Conservation (phyloP, 2,888 invertebrate genomes). For the Oligia latruncula region DNA sequence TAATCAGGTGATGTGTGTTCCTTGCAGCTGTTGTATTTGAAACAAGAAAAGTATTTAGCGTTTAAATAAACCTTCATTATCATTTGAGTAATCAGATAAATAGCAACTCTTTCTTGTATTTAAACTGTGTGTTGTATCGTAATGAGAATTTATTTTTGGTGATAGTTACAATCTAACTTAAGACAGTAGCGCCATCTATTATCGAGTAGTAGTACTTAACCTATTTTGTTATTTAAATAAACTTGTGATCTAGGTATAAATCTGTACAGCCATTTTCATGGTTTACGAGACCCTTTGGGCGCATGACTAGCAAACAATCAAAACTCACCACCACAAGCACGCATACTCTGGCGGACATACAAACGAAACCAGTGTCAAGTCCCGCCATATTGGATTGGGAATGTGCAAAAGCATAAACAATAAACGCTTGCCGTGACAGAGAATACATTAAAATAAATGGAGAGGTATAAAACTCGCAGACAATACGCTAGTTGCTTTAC, state of each 20-base stretch:
- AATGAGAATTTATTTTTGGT: background rate
- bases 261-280: background rate
- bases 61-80: slow-evolving; percentile 19
- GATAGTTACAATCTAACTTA: background rate
- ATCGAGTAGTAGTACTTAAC: slow-evolving; percentile 60
- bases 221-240: background rate
- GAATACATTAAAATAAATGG: slow-evolving; percentile 74
- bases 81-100: slow-evolving; percentile 11
- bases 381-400: slow-evolving; percentile 71
- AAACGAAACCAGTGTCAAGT: slow-evolving; percentile 33
- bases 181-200: slow-evolving; percentile 65
- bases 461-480: slow-evolving; percentile 55
- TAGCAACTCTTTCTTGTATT: slow-evolving; percentile 1
- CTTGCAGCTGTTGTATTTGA: slow-evolving; percentile 23
- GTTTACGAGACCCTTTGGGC: background rate
- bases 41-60: slow-evolving; percentile 37
- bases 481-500: slow-evolving; percentile 53
- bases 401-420: slow-evolving; percentile 73
- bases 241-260: background rate
- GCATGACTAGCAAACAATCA: slow-evolving; percentile 11
- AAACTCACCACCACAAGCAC: background rate
- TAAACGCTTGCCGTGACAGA: slow-evolving; percentile 72
- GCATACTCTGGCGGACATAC: slow-evolving; percentile 25
- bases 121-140: background rate
- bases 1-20: slow-evolving; percentile 45